Evolutionary conservation across 1,140 invertebrate genomes (phyloP), one percentile per base, ranked within the genome.

Genomic region (Drosophila ogumai): DNA sequence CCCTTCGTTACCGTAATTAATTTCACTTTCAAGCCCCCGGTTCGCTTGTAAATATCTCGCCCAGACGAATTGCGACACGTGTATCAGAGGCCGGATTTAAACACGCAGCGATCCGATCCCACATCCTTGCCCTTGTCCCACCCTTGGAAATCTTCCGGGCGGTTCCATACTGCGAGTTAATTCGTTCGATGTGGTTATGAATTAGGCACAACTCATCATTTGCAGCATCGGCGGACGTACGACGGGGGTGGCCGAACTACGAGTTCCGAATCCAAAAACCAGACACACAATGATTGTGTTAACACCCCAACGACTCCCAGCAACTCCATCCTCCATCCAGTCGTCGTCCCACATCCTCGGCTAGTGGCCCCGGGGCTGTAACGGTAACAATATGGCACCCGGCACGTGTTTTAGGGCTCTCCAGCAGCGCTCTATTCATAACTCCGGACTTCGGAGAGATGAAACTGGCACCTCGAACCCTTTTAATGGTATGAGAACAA

Each of bases 161-260:
- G 80, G 79, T 79, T 79, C 69, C 84, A 82, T 88, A 65, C 64
- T 86, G 75, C 38, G 75, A 86, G 84, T 86, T 79, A 88, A 90
- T 91, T 82, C 87, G 68, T 87, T 82, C 84, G 82, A 88, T 91
- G 82, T 91, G 88, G 88, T 91, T 91, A 91, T 91, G 88, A 91
- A 91, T 91, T 91, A 80, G 82, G 81, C 88, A 87, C 87, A 91
- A 81, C 73, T 80, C 87, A 91, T 91, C 87, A 91, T 91, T 91
- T 91, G 87, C 87, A 91, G 88, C 77, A 79, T 82, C 66, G 78
- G 34, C 49, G 72, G 43, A 41, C 49, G 60, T 40, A 31, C 55
- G 12, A 32, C 19, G 44, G 46, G 75, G 76, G 63, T 61, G 80
- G 71, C 64, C 41, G 55, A 50, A 32, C 49, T 50, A 50, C 66